Evolutionary conservation across 2,113 vertebrate genomes (phyloP), one percentile per base, ranked within the genome.

Genomic region (Progne subis): DNA sequence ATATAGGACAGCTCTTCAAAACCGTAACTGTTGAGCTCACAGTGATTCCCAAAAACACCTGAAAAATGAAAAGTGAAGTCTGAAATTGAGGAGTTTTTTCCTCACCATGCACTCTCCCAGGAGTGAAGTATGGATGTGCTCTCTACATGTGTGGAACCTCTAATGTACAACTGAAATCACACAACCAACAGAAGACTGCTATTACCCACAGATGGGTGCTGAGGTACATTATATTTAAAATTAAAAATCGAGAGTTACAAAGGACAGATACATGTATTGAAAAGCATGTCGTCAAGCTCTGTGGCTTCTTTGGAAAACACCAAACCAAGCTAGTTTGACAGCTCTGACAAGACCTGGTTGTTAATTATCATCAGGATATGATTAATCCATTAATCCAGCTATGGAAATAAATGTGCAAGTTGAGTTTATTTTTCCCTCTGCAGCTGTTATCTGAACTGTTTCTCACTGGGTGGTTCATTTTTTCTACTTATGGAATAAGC

Each of bases 41-140:
- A 99, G 92, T 99, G 99, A 90, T 99, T 99, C 76, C 99, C 99
- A 96, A 99, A 99, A 95, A 99, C 99, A 96, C 99, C 99, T 99
- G 97, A 29, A 90, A 78, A 94, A 91, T 13, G 13, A 81, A 96
- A 96, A 96, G 72, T 2, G 1, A 39, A n/a, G 14, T 7, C 24
- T 50, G 46, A n/a, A 32, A 64, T 26, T 5, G 13, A 37, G 8
- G 9, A 29, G 26, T 0, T 68, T 69, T 70, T 32, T 9, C 20
- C 64, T 52, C 19, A 11, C 17, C 1, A 2, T 9, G 50, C 10
- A 3, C n/a, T 32, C 39, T 65, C 59, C 41, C 29, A 31, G 31
- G 52, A 52, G 47, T 1, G 7, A 87, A 63, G 69, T 1, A 18
- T 1, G 46, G 41, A 56, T 43, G n/a, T 43, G 28, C 47, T 70